A percentile compares a stretch with the other conserved stretches of the same genome.
Evolutionary conservation across 2,888 invertebrate genomes (phyloP).

Genomic region (Tetragnatha montana): DNA sequence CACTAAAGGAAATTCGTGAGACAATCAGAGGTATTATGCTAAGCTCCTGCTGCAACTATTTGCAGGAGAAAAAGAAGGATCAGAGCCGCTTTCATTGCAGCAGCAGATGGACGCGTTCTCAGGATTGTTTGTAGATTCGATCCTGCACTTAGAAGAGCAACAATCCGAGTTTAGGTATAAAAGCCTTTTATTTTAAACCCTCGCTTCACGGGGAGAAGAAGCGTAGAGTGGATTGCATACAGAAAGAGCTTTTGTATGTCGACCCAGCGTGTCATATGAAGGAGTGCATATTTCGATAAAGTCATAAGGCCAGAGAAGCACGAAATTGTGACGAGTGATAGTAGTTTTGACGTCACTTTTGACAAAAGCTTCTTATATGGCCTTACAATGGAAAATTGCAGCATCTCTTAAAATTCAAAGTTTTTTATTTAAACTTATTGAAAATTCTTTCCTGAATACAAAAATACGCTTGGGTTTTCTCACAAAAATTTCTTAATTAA

Average conservation of each 20-base stretch:
- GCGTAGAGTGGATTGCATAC: background rate
- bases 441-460: too few species aligned
- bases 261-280: too few species aligned
- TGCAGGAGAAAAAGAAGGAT: background rate
- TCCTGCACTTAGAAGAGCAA: background rate
- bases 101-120: background rate
- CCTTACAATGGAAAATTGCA: too few species aligned
- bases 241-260: background rate
- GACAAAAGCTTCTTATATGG: too few species aligned
- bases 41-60: background rate
- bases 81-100: background rate
- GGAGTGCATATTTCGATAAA: too few species aligned
- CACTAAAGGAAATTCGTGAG: background rate
- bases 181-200: slow-evolving; percentile 1
- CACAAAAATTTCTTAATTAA: too few species aligned
- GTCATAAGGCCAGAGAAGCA: too few species aligned
- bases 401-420: too few species aligned
- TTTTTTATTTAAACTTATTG: too few species aligned
- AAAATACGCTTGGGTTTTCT: too few species aligned
- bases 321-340: too few species aligned
- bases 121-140: slow-evolving; percentile 1
- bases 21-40: slow-evolving; percentile 1
- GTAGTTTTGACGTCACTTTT: too few species aligned
- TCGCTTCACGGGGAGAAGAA: background rate
- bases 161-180: slow-evolving; percentile 1